These are phyloP conservation scores for Caerostris extrusa DNA, from an alignment of 1,140 invertebrate genomes.

Conservation along the genomic window DNA sequence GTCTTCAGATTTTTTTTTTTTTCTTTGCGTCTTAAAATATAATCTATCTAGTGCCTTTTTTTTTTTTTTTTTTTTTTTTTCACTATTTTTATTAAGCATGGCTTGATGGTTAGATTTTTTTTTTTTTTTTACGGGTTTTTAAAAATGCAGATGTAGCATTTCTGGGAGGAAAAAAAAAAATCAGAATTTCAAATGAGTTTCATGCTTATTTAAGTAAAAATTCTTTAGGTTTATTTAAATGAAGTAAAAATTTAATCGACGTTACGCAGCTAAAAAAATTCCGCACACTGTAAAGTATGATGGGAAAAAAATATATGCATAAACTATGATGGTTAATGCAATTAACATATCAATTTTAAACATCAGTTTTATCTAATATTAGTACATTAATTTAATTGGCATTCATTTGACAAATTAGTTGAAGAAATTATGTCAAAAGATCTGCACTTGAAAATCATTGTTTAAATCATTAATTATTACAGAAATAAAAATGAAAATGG, in stretches of 20 bases:
- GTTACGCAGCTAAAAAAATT: neutral
- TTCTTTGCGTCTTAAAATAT: neutral
- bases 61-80: neutral
- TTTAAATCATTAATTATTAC: too few relatives aligned
- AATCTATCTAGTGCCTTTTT: neutral
- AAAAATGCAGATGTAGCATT: neutral
- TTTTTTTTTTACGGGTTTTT: neutral
- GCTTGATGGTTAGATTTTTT: neutral
- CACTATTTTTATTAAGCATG: neutral
- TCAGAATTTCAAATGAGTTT: neutral
- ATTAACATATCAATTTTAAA: neutral
- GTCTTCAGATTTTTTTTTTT: neutral
- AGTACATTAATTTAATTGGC: slow-evolving; percentile 2
- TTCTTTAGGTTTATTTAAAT: neutral
- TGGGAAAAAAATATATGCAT: neutral
- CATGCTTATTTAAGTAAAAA: neutral
- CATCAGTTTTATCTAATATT: neutral
- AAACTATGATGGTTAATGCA: neutral
- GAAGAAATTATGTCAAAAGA: neutral
- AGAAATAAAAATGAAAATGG: too few relatives aligned
- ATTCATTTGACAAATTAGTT: neutral
- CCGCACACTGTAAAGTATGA: neutral
- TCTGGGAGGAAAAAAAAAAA: neutral
- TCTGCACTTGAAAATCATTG: too few relatives aligned
- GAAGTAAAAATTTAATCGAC: neutral